Evolutionary conservation across 2,113 vertebrate species (phyloP).

Genomic region (Gasterosteus aculeatus): DNA sequence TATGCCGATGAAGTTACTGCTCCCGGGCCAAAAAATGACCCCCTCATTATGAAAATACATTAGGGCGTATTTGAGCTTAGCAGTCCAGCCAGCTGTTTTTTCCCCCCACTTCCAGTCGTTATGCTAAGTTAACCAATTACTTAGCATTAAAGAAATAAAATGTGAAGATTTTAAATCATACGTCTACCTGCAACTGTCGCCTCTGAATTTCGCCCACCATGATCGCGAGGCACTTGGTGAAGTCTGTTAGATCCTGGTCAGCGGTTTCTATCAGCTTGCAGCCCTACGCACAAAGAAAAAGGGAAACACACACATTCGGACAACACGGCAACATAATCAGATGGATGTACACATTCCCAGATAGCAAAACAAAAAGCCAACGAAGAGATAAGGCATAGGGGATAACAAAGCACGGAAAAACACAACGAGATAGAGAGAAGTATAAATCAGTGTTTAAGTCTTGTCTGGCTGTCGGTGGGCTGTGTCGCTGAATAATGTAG

Average conservation of each 20-base stretch:
- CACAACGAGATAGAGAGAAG: constrained; percentile 43
- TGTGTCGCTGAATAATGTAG: constrained; percentile 75
- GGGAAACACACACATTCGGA: not conserved
- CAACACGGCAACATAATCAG: constrained; percentile 40
- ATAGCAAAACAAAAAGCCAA: constrained; percentile 42
- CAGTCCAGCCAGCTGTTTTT: not conserved
- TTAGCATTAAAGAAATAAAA: not conserved
- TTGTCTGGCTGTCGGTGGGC: constrained; percentile 58
- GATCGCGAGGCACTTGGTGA: constrained; percentile 80
- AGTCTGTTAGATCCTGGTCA: constrained; percentile 84
- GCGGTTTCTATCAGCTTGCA: constrained; percentile 80
- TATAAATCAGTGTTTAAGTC: constrained; percentile 70
- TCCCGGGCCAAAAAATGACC: not conserved
- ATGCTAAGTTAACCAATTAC: not conserved
- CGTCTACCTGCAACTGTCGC: constrained; percentile 72
- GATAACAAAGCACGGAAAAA: constrained; percentile 43
- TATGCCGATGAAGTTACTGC: not conserved
- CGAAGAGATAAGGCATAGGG: constrained; percentile 50
- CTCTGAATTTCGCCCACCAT: constrained; percentile 78
- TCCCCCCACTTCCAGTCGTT: not conserved
- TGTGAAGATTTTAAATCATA: not conserved
- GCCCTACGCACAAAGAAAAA: constrained; percentile 57
- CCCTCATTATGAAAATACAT: not conserved
- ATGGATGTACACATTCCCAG: constrained; percentile 37
- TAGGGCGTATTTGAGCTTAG: not conserved